Conservation (phyloP, 1,140 invertebrate species). For the Brachionus plicatilis region DNA sequence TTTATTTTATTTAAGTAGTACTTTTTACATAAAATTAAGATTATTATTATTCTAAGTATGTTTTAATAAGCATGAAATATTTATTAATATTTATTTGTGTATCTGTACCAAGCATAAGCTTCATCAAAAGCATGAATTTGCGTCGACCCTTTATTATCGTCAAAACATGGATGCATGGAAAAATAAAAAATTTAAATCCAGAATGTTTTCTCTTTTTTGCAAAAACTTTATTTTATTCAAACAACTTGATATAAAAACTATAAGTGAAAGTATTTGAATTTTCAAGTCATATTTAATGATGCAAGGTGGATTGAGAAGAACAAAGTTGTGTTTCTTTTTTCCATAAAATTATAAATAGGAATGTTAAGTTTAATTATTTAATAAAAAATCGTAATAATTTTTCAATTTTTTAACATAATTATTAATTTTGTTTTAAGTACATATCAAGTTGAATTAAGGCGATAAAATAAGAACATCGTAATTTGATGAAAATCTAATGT, state of each 20-base stretch:
- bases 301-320: not conserved
- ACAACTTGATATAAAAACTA: not conserved
- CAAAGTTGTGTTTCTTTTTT: not conserved
- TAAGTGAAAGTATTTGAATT: not conserved
- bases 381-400: conserved; percentile 4
- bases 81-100: too few species aligned
- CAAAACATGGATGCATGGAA: too few species aligned
- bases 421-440: not conserved
- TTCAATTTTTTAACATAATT: not conserved
- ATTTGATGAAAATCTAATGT: not conserved
- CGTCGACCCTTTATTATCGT: too few species aligned
- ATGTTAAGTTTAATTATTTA: not conserved
- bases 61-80: too few species aligned
- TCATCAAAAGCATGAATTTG: too few species aligned
- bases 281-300: not conserved
- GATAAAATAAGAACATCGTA: not conserved
- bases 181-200: too few species aligned
- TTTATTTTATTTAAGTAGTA: too few species aligned
- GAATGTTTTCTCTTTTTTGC: too few species aligned
- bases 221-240: too few species aligned
- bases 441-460: not conserved
- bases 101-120: too few species aligned
- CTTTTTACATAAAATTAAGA: too few species aligned
- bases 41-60: too few species aligned
- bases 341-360: not conserved